Evolutionary conservation across 1,140 invertebrate species (phyloP), one percentile per base, ranked within the genome.

Genomic region (Rhopalosiphum maidis): DNA sequence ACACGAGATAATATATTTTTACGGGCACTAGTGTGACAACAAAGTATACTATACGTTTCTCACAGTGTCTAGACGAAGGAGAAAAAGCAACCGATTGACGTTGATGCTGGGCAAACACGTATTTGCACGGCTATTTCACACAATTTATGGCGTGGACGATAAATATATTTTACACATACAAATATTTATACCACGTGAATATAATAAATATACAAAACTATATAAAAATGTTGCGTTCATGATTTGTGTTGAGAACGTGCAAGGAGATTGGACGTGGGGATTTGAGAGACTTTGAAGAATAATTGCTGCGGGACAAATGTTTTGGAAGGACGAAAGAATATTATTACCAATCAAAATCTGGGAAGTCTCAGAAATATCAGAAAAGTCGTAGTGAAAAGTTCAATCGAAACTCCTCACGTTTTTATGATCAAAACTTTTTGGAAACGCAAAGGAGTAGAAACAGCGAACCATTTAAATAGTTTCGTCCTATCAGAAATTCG

Each of bases 381-480:
- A 88, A 88, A 88, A 88, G 30, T 35, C 18, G 21, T 6, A 51
- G 48, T 51, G 87, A 88, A 88, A 51, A 88, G 30, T 88, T 88
- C 87, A 54, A 88, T 88, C 30, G 46, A 88, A 51, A 54, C 46
- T 88, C 48, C 7, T 88, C 87, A 18, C 25, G 46, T 88, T 88
- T 88, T 88, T 88, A 88, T 51, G 87, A 35, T 35, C 46, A 2
- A 88, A 88, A 88, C 48, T 88, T 88, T 88, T 88, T 23, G 46
- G 15, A 15, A 51, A 51, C 35, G 30, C 5, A 48, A 88, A 51
- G 48, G 8, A 51, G n/a, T 88, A 54, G 48, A 51, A n/a, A 48
- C 46, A 30, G 21, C 43, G 30, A 35, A 88, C 46, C 87, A 35
- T 51, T 88, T 88, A 88, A 88, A 88, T 88, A 54, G 87, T 88